Conservation (phyloP, 2,113 vertebrate species). For the Centropus bengalensis region DNA sequence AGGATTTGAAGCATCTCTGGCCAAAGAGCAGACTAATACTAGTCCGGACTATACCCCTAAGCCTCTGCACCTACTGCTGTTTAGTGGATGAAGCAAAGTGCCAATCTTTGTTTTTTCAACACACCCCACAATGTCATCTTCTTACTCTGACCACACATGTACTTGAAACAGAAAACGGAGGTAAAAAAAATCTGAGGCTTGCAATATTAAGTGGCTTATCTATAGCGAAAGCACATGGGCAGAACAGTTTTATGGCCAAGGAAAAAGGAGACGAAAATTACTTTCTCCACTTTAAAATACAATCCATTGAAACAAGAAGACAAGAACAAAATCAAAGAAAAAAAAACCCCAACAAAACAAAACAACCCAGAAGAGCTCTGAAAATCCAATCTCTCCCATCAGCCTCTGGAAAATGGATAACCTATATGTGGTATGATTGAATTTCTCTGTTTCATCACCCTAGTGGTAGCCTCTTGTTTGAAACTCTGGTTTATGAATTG, state of each 20-base stretch:
- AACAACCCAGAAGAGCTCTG: slow-evolving; percentile 43
- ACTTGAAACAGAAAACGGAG: background rate
- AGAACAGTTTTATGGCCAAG: background rate
- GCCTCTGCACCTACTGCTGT: background rate
- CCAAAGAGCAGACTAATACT: background rate
- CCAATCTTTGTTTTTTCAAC: background rate
- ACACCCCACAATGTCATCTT: background rate
- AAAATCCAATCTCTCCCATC: slow-evolving; percentile 65
- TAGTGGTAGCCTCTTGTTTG: slow-evolving; percentile 61
- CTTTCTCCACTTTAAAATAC: slow-evolving; percentile 21
- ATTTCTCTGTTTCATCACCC: slow-evolving; percentile 65
- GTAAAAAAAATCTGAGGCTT: background rate
- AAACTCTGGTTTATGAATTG: slow-evolving; percentile 58
- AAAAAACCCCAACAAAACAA: background rate
- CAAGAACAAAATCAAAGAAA: slow-evolving; percentile 21
- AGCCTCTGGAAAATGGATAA: slow-evolving; percentile 63
- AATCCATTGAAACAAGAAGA: slow-evolving; percentile 36
- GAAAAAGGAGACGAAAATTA: slow-evolving; percentile 3
- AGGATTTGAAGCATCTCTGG: background rate
- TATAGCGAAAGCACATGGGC: background rate
- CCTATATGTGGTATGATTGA: slow-evolving; percentile 51
- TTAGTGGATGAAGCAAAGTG: background rate
- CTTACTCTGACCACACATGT: background rate
- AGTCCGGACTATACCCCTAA: background rate
- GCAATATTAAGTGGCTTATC: background rate